Conservation (phyloP, 1,140 invertebrate genomes). For the Parasteatoda tepidariorum region DNA sequence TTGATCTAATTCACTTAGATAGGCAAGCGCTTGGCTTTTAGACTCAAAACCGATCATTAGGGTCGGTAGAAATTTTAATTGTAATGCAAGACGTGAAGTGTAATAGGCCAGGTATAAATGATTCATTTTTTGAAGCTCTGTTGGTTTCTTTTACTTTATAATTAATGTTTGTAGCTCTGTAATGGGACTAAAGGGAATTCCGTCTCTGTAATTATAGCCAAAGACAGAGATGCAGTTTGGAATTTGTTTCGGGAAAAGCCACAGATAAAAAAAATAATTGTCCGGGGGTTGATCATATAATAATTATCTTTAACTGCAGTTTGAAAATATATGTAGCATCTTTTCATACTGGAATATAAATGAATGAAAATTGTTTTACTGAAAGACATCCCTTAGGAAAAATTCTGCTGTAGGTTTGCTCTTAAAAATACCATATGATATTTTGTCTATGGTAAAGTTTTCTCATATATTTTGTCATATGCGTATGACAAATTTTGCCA, state of each 20-base stretch:
- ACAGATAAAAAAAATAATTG: background rate
- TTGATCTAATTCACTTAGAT: slow-evolving; percentile 23
- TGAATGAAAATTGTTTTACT: too few species aligned
- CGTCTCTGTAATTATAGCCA: slow-evolving; percentile 21
- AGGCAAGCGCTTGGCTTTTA: slow-evolving; percentile 11
- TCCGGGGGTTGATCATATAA: background rate
- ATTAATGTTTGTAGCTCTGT: slow-evolving; percentile 56
- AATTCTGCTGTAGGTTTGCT: too few species aligned
- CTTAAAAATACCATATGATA: too few species aligned
- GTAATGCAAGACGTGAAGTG: slow-evolving; percentile 21
- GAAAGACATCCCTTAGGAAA: too few species aligned
- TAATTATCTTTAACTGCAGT: background rate
- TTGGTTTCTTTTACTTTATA: slow-evolving; percentile 28
- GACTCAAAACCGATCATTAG: slow-evolving; percentile 25
- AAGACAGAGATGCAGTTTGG: slow-evolving; percentile 45
- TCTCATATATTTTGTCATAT: too few species aligned
- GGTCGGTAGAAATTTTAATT: slow-evolving; percentile 35
- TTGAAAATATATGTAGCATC: background rate
- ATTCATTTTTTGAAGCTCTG: slow-evolving; percentile 33
- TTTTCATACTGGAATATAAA: too few species aligned
- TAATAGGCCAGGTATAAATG: slow-evolving; percentile 54
- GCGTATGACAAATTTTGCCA: too few species aligned
- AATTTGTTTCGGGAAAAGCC: slow-evolving; percentile 39
- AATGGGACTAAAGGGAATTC: slow-evolving; percentile 48
- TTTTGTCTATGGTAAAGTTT: too few species aligned